A percentile compares a stretch with the other conserved stretches of the same genome.
phyloP scores from a whole-genome alignment of 2,797 vertebrate genomes.

The Myotis daubentonii region DNA sequence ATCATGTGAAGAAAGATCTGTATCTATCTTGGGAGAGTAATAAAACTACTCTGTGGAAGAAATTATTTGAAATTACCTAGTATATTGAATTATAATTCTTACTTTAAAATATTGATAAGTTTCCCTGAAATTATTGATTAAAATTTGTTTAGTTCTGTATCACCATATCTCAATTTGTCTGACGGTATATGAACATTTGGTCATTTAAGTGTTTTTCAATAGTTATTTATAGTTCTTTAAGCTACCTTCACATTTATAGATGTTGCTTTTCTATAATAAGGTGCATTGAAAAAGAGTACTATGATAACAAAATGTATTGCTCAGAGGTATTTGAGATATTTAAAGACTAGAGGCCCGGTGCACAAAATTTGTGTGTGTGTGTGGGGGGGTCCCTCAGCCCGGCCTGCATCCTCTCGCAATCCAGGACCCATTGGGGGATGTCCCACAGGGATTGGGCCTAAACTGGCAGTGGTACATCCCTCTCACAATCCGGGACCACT shows the following conservation, averaged over 20 bases:
- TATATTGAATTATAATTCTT: background rate
- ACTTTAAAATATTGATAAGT: conserved; percentile 2
- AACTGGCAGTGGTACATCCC: too few species aligned
- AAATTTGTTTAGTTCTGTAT: background rate
- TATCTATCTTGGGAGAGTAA: background rate
- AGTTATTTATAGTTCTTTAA: conserved; percentile 2
- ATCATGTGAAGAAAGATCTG: background rate
- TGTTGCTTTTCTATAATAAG: background rate
- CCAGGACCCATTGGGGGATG: too few species aligned
- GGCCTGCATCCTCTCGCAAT: too few species aligned
- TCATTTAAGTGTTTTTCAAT: background rate
- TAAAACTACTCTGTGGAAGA: background rate
- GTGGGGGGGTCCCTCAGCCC: too few species aligned
- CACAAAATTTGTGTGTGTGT: too few species aligned
- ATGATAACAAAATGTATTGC: background rate
- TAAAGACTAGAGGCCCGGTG: background rate
- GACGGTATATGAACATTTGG: background rate
- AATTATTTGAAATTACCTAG: background rate
- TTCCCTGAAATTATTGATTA: background rate
- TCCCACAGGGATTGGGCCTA: too few species aligned
- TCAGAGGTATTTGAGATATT: background rate
- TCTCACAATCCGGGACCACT: too few species aligned
- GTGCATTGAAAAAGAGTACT: background rate
- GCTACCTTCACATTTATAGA: background rate
- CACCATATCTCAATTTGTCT: background rate